Evolutionary conservation across 2,113 vertebrate species (phyloP), one percentile per base, ranked within the genome.

Genomic region (Hystrix brachyura): DNA sequence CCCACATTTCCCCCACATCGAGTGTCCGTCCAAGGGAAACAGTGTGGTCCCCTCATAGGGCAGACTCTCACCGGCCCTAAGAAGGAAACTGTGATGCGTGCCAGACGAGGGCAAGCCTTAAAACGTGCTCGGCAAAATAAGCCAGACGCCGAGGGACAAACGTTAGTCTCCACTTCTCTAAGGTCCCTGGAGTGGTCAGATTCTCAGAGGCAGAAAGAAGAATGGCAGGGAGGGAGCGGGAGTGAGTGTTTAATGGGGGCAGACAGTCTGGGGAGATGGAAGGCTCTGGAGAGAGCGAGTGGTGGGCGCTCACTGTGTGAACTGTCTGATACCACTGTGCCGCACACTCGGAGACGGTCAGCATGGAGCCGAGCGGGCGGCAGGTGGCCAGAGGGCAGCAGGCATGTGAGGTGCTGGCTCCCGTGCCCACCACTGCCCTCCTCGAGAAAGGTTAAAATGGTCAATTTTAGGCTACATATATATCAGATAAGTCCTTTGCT

Each of bases 1-100:
- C 46, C n/a, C 21, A 27, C 53, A 51, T 3, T 34, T 32, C 67
- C 3, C 8, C 5, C 62, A 5, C 38, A 5, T 6, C 8, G 71
- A 34, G 59, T 13, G 4, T 38, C n/a, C 2, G 5, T 23, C 72
- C 72, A 27, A 15, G 72, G 43, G 43, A 25, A 17, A 51, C 62
- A n/a, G 14, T 9, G 18, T 4, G 1, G 43, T 23, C 5, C 0
- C 2, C 4, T 6, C 23, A 7, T 5, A 13, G 5, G 7, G 7
- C 15, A 1, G 27, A 29, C 17, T 19, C 11, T 2, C 7, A 6
- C 2, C 53, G 23, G 88, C 65, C 32, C 25, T 23, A 21, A 57
- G 19, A 90, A 34, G 64, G 62, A 60, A 57, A 17, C 5, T 14
- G 53, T 34, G 60, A 32, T 9, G 14, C 67, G 62, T 3, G 59